Base-by-base conservation (phyloP, 2,113 vertebrate genomes). In the Anoura caudifer region DNA sequence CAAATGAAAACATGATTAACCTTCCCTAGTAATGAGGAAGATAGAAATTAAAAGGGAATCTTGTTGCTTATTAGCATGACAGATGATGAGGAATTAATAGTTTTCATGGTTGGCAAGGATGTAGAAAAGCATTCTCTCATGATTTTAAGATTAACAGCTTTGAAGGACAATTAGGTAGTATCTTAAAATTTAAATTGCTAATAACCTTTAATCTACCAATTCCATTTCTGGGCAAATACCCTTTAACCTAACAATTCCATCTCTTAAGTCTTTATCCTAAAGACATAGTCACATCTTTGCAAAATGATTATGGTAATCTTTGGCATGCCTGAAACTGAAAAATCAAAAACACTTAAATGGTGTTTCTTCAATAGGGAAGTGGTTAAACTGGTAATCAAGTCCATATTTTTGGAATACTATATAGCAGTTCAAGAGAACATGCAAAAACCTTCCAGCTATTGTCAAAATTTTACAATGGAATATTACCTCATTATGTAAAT, bases 401-500 rank as follows among this genome's bases (percentile, higher is more conserved):
- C 19, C 16, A 4, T 90, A 75, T 70, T 77, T 90, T 93, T 72
- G 67, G 75, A 95, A 82, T 91, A 76, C 61, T 90, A 1, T 87
- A 69, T 91, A 94, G 59, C 83, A 91, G 59, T 83, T 91, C 69
- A 83, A 81, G 84, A 93, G 80, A 96, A 87, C 76, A 77, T 87
- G 87, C 76, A 70, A 87, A 87, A 87, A 38, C 26, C 47, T 90
- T n/a, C 9, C 87, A 96, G n/a, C n/a, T 82, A 61, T 90, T 80
- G 36, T 85, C 33, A 45, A 19, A 52, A 36, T 69, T 83, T 83
- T 31, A 38, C 80, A 77, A 77, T 36, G 61, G 77, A 75, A 2
- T 77, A 83, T 59, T 88, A 83, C 13, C 6, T 59, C 31, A 41
- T 43, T 84, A 45, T 22, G 19, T 93, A 79, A 93, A 93, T 63